Evolutionary conservation across 1,140 invertebrate genomes (phyloP), one percentile per base, ranked within the genome.

Genomic region (Drosophila nigrodunni): DNA sequence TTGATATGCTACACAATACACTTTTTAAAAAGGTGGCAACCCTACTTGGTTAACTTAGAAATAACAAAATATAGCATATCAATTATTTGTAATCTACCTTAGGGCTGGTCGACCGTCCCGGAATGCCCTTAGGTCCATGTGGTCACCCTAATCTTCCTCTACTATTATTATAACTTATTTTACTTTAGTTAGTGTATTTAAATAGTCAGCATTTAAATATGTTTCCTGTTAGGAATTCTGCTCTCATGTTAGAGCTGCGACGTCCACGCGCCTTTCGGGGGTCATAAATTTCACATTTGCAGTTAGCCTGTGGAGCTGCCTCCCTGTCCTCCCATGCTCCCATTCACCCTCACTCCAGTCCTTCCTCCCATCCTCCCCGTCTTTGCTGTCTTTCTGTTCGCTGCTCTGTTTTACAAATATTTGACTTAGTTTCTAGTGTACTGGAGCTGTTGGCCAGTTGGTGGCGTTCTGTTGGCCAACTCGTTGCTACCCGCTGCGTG

Each of bases 241-340:
- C 44, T 57, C 46, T 15, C 52, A 35, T 57, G 44, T 37, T 34
- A 10, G 7, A 34, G 15, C 61, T 25, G 58, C 35, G 30, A 65
- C 72, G 86, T 88, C 79, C 78, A 79, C 74, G 72, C 64, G 72
- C 72, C 82, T 86, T 82, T 71, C 60, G 82, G 82, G 82, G 65
- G 79, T 76, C 82, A 86, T 86, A 86, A 86, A 86, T 86, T 86
- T 82, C 83, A 67, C 69, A 77, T 88, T 87, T 88, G 49, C 46
- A 70, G 85, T 87, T 70, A 77, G 78, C 78, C 52, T 52, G 76
- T 58, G 73, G 75, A 76, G 52, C 52, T 58, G 60, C 10, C 13
- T 46, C 37, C 13, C 13, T 25, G 37, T 15, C 50, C 30, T 2
- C 43, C 55, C 4, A 11, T 59, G 8, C 7, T 3, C 2, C 41